Evolutionary conservation across 2,113 vertebrate genomes (phyloP).

Genomic region (Otus sunia): DNA sequence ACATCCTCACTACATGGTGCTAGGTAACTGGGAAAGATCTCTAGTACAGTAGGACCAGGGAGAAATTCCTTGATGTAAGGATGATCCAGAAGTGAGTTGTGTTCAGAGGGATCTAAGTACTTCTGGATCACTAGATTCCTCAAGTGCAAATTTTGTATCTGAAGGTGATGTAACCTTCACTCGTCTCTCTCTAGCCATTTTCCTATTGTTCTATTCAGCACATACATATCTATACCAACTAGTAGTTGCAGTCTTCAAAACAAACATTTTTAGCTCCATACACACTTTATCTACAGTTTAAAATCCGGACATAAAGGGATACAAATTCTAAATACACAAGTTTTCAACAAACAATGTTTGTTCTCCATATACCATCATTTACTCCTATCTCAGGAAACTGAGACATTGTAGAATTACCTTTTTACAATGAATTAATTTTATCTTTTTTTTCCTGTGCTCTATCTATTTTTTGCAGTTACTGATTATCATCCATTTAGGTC

Average conservation of each 20-base stretch:
- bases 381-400: background rate
- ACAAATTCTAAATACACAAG: background rate
- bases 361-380: background rate
- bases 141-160: background rate
- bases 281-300: background rate
- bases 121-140: background rate
- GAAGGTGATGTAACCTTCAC: background rate
- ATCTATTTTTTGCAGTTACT: background rate
- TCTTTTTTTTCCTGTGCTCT: background rate
- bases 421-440: background rate
- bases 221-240: background rate
- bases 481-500: background rate
- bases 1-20: background rate
- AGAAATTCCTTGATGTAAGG: background rate
- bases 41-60: background rate
- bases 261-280: background rate
- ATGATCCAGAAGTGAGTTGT: background rate
- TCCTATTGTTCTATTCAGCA: background rate
- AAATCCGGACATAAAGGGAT: background rate
- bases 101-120: background rate
- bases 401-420: background rate
- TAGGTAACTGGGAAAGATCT: background rate
- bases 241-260: background rate
- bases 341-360: background rate
- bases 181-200: background rate